Evolutionary conservation across 2,113 vertebrate species (phyloP), one percentile per base, ranked within the genome.

Genomic region (Chloropsis hardwickii): DNA sequence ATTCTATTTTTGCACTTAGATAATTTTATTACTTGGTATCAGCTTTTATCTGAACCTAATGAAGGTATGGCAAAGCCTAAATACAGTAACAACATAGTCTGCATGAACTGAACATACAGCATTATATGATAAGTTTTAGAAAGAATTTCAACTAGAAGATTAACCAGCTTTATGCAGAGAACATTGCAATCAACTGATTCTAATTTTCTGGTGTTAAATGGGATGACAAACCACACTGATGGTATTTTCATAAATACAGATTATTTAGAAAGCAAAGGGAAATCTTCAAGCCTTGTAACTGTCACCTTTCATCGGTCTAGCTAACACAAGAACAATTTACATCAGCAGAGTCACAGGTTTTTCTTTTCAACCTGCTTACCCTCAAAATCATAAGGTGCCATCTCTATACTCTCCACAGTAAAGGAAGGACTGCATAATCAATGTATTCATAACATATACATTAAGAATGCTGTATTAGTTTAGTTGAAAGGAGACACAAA

Each of bases 401-500:
- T 45, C 28, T 78, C 57, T 58, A 4, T 20, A 48, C 12, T 77
- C 42, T 39, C 28, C 21, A 20, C 51, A 17, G 40, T 20, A 56
- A 81, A 88, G 51, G 29, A 58, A 77, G 40, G n/a, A 35, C 31
- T 65, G 7, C 13, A 29, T 40, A 15, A 44, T 47, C 31, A 66
- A 62, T 23, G 24, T 33, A 21, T 74, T 64, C n/a, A 51, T 67
- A 51, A 40, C 50, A 50, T 21, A 27, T 2, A 66, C 33, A 47
- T 53, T 48, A 86, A 62, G 61, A 90, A 57, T 57, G 64, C 25
- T 60, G 61, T 21, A 28, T 67, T 86, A 42, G 56, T 90, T 92
- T 86, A 83, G 56, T 64, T 94, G 83, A 93, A 94, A 88, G 82
- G 44, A 92, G 60, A 53, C 35, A 71, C 44, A 81, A 77, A 70